phyloP scores from a whole-genome alignment of 64 coral and sea anemone genomes.

The Pocillopora damicornis region DNA sequence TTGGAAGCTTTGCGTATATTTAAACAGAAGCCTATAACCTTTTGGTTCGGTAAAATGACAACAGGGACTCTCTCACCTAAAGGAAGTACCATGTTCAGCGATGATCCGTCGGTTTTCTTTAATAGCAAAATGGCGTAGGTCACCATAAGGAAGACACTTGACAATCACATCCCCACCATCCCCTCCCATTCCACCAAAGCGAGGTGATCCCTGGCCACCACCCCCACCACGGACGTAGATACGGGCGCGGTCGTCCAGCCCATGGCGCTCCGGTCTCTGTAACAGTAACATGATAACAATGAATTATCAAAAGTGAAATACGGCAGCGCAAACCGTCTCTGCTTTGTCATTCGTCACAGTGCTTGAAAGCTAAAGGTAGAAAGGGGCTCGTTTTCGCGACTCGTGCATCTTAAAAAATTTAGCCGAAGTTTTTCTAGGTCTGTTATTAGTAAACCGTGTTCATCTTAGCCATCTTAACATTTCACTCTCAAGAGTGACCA shows the following conservation, averaged over 20 bases:
- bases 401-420: too few species aligned
- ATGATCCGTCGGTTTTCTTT: conserved; percentile 90
- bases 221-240: conserved; percentile 83
- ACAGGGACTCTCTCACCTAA: conserved; percentile 59
- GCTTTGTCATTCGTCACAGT: too few species aligned
- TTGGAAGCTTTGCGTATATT: too few species aligned
- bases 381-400: too few species aligned
- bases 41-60: not conserved
- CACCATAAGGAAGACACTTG: conserved; percentile 75
- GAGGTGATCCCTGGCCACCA: conserved; percentile 89
- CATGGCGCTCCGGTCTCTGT: conserved; percentile 58
- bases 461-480: too few species aligned
- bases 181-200: conserved; percentile 82
- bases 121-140: conserved; percentile 71
- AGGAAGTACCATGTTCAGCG: conserved; percentile 84
- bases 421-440: too few species aligned
- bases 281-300: not conserved
- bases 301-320: not conserved
- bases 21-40: not conserved
- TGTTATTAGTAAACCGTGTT: too few species aligned
- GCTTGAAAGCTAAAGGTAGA: too few species aligned
- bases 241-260: conserved; percentile 72
- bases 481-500: too few species aligned
- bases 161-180: conserved; percentile 92
- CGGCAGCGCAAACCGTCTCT: too few species aligned